Base-by-base conservation (phyloP, 2,113 vertebrate species). In the Misgurnus mizolepis region DNA sequence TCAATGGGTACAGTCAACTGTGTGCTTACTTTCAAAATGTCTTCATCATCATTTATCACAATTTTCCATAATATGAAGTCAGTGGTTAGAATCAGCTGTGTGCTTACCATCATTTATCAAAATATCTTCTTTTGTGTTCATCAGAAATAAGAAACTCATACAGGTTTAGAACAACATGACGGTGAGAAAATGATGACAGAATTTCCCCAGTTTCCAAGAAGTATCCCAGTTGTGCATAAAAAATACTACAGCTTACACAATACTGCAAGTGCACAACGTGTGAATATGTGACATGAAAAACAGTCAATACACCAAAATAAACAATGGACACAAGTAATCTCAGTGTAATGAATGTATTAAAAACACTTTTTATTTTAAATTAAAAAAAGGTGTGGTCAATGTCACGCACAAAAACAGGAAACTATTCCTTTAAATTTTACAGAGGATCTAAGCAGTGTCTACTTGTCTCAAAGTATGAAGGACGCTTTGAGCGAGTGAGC, bases 401-500 rank as follows among this genome's bases (percentile, higher is more conserved):
- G 71, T 65, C 70, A 11, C 15, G 8, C 8, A n/a, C 71, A 14
- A 72, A 58, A 65, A 78, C 53, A 64, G 18, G 70, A 69, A 75
- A 41, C 27, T 34, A 34, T 34, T 34, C 27, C 27, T 34, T 34
- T 34, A 34, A 34, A 34, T 6, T 10, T 27, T 60, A 60, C 58
- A 61, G 5, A 22, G 9, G 10, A 27, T 76, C 17, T 41, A 41
- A 53, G 40, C 18, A 14, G 18, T 58, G n/a, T 39, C 61, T 8
- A 1, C 61, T 39, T 39, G 47, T 15, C 18, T 77, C 67, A 92
- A 82, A 10, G 27, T 80, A 50, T 87, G 56, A 70, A 97, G 55
- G 66, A 94, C 85, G 60, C 92, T 88, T 81, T 94, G 89, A 83
- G 92, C 92, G 71, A 93, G 86, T 0, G 68, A 82, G 78, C 93